Base-by-base conservation (phyloP, 2,113 vertebrate species). In the Larimichthys crocea region DNA sequence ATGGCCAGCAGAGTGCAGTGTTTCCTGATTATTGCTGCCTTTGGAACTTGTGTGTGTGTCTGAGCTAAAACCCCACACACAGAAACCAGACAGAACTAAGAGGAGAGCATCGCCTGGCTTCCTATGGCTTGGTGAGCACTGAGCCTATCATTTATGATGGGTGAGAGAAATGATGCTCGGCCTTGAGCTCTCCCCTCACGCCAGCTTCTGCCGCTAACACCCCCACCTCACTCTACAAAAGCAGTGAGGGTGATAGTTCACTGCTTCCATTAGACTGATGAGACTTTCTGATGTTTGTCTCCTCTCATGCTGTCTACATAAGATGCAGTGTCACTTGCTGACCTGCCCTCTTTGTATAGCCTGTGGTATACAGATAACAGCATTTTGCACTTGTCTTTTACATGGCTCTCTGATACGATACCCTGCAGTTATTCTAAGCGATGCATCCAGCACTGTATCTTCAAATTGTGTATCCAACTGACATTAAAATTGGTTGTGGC, bases 251-350 rank as follows among this genome's bases (percentile, higher is more conserved):
- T 84, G 79, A 86, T 64, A 78, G 82, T 85, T 90, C 82, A 65
- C 52, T 15, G 46, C 79, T 52, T 76, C 82, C 88, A 88, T 83
- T 85, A 76, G 48, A 67, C 56, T 81, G 76, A 86, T 89, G 82
- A 85, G 63, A 83, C 74, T 82, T 76, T 78, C 71, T 53, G 61
- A 69, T 76, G 74, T 85, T 49, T 76, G 49, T 79, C 55, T 29
- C 24, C 20, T 35, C 40, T 72, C 24, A 20, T 55, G 24, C 48
- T 71, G 22, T 80, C 65, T 48, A 29, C 64, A 84, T 64, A 55
- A 57, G 46, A 87, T 49, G 12, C 55, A 69, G 63, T 71, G 62
- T 74, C n/a, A 74, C 60, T n/a, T 74, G 52, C 56, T 62, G 56
- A 63, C 49, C 48, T 50, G n/a, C 49, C 16, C 22, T 52, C 19